These are phyloP conservation scores for Crotalus viridis DNA, from an alignment of 2,113 vertebrate genomes.

Conservation along the genomic window DNA sequence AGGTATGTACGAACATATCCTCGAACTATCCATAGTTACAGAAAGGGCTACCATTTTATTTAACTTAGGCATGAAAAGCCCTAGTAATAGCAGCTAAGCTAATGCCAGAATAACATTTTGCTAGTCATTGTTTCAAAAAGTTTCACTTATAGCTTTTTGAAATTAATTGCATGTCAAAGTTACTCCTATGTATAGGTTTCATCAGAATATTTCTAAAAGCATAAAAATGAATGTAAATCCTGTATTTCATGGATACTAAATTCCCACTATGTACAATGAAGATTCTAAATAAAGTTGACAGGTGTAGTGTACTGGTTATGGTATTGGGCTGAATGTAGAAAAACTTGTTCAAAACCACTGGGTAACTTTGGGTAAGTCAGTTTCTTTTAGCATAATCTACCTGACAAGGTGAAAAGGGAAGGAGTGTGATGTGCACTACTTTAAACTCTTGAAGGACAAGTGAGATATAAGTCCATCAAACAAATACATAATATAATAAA, in stretches of 20 bases:
- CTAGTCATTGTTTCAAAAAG: no score
- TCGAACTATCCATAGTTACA: accelerated
- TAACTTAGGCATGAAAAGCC: accelerated
- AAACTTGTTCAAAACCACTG: background rate
- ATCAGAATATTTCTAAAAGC: background rate
- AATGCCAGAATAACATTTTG: background rate
- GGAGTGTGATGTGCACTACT: background rate
- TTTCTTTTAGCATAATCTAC: background rate
- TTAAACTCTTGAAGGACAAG: background rate
- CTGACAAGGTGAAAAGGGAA: background rate
- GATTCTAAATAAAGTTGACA: background rate
- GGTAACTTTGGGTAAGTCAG: background rate
- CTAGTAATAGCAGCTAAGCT: background rate
- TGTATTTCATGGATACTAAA: background rate
- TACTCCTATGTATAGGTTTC: background rate
- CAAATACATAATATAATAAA: background rate
- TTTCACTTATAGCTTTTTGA: background rate
- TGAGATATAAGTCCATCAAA: background rate
- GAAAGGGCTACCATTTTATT: background rate
- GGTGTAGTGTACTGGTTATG: background rate
- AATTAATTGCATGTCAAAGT: background rate
- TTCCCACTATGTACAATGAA: background rate
- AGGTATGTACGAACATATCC: background rate
- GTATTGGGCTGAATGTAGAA: background rate
- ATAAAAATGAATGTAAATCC: background rate